Evolutionary conservation across 2,888 invertebrate genomes (phyloP).

Genomic region (Dynastes tityus): DNA sequence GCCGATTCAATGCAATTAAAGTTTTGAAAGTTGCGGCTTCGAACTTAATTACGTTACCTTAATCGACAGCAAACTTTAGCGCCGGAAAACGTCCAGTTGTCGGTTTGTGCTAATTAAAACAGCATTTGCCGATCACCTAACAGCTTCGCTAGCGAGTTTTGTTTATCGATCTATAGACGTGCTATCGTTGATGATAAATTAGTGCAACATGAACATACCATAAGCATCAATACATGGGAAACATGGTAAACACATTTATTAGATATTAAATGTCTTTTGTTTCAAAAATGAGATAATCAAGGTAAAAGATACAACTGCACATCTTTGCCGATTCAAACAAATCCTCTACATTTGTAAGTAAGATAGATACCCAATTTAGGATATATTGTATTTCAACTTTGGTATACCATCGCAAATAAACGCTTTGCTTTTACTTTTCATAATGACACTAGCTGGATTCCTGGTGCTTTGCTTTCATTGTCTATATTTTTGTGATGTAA

Average conservation of each 20-base stretch:
- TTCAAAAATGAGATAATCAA: neutral
- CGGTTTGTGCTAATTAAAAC: conserved; percentile 43
- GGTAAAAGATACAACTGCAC: too few species aligned
- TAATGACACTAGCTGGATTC: too few species aligned
- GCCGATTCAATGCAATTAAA: conserved; percentile 29
- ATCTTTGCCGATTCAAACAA: too few species aligned
- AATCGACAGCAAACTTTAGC: conserved; percentile 44
- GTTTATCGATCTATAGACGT: neutral
- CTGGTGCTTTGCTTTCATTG: too few species aligned
- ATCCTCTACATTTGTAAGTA: too few species aligned
- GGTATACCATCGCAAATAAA: too few species aligned
- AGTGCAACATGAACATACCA: neutral
- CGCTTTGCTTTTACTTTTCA: too few species aligned
- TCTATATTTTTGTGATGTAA: too few species aligned
- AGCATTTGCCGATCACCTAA: conserved; percentile 29
- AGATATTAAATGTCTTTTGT: neutral
- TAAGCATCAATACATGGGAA: neutral
- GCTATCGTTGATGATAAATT: neutral
- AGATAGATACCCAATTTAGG: too few species aligned
- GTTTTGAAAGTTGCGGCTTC: conserved; percentile 40
- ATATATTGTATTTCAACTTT: too few species aligned
- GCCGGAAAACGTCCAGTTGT: conserved; percentile 43
- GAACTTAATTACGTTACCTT: conserved; percentile 44
- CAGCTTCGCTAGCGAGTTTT: neutral
- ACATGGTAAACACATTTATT: neutral